Conservation (phyloP, 2,888 invertebrate genomes). For the Rhingia rostrata region DNA sequence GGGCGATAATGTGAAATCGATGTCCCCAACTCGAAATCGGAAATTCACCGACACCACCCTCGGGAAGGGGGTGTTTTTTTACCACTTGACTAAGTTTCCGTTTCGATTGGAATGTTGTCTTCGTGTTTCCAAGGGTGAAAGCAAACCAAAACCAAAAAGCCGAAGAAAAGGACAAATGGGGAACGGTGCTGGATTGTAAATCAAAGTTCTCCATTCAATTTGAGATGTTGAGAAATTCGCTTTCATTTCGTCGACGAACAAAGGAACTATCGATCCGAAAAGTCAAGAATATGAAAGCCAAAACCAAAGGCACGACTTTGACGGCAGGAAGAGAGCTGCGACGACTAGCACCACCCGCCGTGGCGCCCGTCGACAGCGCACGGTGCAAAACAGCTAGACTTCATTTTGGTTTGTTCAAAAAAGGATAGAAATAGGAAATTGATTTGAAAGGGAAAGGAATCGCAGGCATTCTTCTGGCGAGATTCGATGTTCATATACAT, state of each 20-base stretch:
- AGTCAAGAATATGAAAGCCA: slow-evolving; percentile 70
- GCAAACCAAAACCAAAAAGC: neutral
- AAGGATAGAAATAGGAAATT: slow-evolving; percentile 70
- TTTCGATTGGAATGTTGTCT: slow-evolving; percentile 61
- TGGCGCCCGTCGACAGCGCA: slow-evolving; percentile 4
- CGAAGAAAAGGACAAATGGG: slow-evolving; percentile 25
- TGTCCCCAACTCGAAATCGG: slow-evolving; percentile 68
- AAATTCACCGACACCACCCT: slow-evolving; percentile 24
- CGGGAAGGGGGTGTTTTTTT: slow-evolving; percentile 39
- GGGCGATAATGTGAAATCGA: slow-evolving; percentile 72
- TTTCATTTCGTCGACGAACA: slow-evolving; percentile 68
- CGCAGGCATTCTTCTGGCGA: slow-evolving; percentile 31
- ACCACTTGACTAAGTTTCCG: slow-evolving; percentile 67
- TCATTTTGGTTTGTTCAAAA: slow-evolving; percentile 16
- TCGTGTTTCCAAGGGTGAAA: slow-evolving; percentile 30
- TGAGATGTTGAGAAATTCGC: slow-evolving; percentile 71
- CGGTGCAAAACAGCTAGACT: slow-evolving; percentile 19
- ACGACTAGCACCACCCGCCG: neutral
- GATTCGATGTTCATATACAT: slow-evolving; percentile 52
- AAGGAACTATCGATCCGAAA: slow-evolving; percentile 72
- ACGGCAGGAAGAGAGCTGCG: neutral
- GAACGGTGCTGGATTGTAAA: slow-evolving; percentile 64
- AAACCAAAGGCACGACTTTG: slow-evolving; percentile 2
- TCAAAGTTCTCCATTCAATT: slow-evolving; percentile 74
- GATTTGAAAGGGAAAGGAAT: slow-evolving; percentile 67